phyloP scores from a whole-genome alignment of 2,113 vertebrate genomes.

The Myotis brandtii region DNA sequence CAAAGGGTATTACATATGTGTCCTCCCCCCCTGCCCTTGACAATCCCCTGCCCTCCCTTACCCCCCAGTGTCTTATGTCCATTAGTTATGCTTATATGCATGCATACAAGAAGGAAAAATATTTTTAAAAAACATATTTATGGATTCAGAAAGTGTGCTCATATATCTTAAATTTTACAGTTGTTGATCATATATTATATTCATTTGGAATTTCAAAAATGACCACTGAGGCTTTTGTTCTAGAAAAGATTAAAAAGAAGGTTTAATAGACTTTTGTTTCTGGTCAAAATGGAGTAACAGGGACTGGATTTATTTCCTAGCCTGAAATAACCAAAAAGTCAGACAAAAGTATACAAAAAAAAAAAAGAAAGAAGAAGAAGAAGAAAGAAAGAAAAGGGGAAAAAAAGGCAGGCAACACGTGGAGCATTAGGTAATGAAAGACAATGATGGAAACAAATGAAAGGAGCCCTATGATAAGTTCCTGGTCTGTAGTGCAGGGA shows the following conservation, averaged over 20 bases:
- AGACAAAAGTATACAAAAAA: background rate
- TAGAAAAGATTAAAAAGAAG: background rate
- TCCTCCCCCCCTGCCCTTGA: no score
- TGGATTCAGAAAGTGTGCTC: background rate
- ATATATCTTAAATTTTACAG: background rate
- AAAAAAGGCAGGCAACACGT: background rate
- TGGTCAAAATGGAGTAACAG: background rate
- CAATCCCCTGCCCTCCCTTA: no score
- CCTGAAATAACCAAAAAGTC: background rate
- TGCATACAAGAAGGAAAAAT: background rate
- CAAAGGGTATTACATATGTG: no score
- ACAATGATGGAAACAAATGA: background rate
- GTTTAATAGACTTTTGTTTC: background rate
- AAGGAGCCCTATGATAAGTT: background rate
- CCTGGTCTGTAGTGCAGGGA: background rate
- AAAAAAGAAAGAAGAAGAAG: background rate
- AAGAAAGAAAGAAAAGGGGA: no score
- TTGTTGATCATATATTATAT: background rate
- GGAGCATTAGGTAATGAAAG: background rate
- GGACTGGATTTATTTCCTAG: background rate
- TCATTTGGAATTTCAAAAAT: conserved; percentile 32
- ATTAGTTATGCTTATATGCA: no score
- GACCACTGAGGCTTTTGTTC: background rate
- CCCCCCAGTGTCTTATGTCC: no score
- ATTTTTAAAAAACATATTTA: background rate